A percentile compares a stretch with the other conserved stretches of the same genome.
phyloP scores from a whole-genome alignment of 2,113 vertebrate species.

The Otis tarda region DNA sequence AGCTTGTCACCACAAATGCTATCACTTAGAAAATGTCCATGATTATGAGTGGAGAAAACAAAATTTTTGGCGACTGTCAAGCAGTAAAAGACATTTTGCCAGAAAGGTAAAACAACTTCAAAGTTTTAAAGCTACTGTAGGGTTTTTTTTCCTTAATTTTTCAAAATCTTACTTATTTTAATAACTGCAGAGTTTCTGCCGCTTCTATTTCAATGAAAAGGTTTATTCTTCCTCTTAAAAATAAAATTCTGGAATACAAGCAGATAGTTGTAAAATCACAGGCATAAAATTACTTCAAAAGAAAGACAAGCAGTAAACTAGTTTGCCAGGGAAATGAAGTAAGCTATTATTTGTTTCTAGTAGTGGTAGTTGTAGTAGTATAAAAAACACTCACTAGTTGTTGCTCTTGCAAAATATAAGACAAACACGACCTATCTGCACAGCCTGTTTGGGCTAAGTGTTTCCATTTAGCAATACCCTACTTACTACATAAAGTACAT shows the following conservation, averaged over 20 bases:
- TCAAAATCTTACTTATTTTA: neutral
- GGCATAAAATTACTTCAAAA: neutral
- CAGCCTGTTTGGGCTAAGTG: neutral
- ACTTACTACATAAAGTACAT: neutral
- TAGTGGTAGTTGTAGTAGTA: neutral
- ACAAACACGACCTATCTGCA: neutral
- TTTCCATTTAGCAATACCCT: neutral
- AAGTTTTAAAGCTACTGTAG: neutral
- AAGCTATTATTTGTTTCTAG: neutral
- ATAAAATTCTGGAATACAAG: constrained; percentile 9
- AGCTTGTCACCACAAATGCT: neutral
- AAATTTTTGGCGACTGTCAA: neutral
- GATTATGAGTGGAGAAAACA: neutral
- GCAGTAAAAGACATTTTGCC: neutral
- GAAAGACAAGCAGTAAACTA: neutral
- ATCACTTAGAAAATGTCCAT: neutral
- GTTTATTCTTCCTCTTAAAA: constrained; percentile 65
- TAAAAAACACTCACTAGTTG: neutral
- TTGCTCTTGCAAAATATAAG: neutral
- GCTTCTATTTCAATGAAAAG: constrained; percentile 6
- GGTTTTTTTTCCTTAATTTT: neutral
- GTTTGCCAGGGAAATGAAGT: neutral
- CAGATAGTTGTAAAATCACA: neutral
- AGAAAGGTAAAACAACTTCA: neutral
- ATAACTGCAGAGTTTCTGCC: neutral